Evolutionary conservation across 2,113 vertebrate genomes (phyloP), one percentile per base, ranked within the genome.

Genomic region (Catharus bicknelli): DNA sequence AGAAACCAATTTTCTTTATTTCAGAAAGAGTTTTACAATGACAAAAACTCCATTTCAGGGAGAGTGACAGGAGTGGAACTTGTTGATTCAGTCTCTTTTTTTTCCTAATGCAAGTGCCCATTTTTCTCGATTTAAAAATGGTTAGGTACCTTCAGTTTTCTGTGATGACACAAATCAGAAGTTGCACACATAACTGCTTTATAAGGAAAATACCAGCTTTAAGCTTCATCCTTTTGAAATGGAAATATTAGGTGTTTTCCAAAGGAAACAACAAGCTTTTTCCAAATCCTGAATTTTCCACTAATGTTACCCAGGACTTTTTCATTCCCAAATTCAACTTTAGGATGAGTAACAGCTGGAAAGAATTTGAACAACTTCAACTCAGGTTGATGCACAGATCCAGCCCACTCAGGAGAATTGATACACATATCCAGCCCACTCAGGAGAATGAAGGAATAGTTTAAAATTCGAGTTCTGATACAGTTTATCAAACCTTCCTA

Each of bases 251-350:
- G 0, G 42, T 23, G 6, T 69, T 86, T 86, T 83, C 76, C 34
- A 29, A 34, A 66, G 11, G 12, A 48, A 83, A 3, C 26, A 40
- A 34, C 8, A 38, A 21, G 2, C 8, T 72, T 83, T 86, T 80
- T 63, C 22, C 53, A 68, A 10, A 47, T 43, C 12, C 15, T 27
- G 17, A 36, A 3, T 74, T 84, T 36, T 61, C 55, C 3, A 0
- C 26, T 18, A 14, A 6, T 47, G 18, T n/a, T 38, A 54, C 3
- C 2, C 16, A 10, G 38, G 20, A 11, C 4, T 0, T 13, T 36
- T 91, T 55, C 27, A 86, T 64, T 57, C 40, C 36, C 12, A 2
- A 68, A 48, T n/a, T 82, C 23, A 11, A 9, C 45, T 82, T 82
- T 17, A 48, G 75, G 58, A 9, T 64, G 5, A 43, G 10, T 61